phyloP scores from a whole-genome alignment of 2,888 invertebrate species.

The Tachystola acroxantha region DNA sequence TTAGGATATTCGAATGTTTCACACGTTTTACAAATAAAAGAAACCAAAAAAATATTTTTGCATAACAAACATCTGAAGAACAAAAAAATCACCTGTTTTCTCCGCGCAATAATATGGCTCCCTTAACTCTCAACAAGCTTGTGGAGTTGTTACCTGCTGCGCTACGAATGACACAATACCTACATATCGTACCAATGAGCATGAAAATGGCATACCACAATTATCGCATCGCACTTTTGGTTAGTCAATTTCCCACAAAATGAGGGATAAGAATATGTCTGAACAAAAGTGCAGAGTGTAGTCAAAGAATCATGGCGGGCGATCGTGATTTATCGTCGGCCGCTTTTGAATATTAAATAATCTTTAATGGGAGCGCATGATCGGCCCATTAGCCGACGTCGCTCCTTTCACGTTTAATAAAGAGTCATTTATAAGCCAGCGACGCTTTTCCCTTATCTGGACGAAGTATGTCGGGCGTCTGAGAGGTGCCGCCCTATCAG shows the following conservation, averaged over 20 bases:
- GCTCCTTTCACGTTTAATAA: conserved; percentile 78
- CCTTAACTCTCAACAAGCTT: no score
- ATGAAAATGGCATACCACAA: neutral
- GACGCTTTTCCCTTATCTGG: conserved; percentile 75
- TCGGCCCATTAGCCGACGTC: conserved; percentile 77
- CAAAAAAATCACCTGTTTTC: no score
- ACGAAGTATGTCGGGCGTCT: conserved; percentile 71
- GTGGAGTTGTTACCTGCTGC: no score
- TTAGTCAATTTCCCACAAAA: no score
- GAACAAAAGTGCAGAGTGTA: conserved; percentile 70
- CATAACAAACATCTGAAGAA: no score
- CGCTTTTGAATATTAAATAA: conserved; percentile 79
- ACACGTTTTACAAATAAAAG: no score
- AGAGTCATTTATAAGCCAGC: conserved; percentile 77
- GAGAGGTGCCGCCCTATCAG: conserved; percentile 74
- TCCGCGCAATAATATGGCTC: no score
- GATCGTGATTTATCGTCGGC: conserved; percentile 73
- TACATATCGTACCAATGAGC: no score
- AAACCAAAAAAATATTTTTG: no score
- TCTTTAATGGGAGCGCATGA: conserved; percentile 79
- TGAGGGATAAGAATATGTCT: conserved; percentile 31
- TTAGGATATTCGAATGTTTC: no score
- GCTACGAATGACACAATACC: no score
- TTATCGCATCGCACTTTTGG: neutral
- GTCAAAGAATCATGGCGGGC: conserved; percentile 70